Evolutionary conservation across 2,113 vertebrate species (phyloP).

Genomic region (Bettongia penicillata): DNA sequence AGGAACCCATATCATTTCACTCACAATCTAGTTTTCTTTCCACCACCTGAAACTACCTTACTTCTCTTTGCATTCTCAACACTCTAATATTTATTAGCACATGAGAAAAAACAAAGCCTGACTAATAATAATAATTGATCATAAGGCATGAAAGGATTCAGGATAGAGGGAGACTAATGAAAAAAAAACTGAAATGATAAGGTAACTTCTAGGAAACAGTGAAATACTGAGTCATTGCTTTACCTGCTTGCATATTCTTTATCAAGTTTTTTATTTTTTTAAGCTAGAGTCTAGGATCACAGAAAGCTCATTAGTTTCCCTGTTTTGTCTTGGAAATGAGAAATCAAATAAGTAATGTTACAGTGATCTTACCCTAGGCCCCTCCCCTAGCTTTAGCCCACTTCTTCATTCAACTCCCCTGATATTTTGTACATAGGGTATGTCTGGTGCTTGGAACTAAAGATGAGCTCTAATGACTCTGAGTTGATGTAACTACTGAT

Average conservation of each 20-base stretch:
- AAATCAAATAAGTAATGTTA: not conserved
- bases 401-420: conserved; percentile 24
- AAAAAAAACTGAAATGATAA: not conserved
- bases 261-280: not conserved
- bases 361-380: not conserved
- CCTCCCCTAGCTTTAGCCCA: not conserved
- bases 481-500: conserved; percentile 18
- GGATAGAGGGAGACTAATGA: not conserved
- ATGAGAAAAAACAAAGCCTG: not conserved
- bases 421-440: conserved; percentile 29
- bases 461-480: conserved; percentile 25
- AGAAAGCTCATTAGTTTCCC: not conserved
- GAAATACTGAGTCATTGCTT: not conserved
- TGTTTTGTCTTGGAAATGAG: conserved; percentile 5
- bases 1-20: not conserved
- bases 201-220: not conserved
- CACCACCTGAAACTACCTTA: not conserved
- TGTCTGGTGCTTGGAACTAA: conserved; percentile 9
- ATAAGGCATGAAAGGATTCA: not conserved
- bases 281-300: conserved; percentile 25
- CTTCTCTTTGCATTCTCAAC: not conserved
- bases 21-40: not conserved
- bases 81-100: not conserved
- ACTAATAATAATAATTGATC: not conserved
- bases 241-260: not conserved